Conservation (phyloP, 1,140 invertebrate genomes). For the Camponotus pennsylvanicus region DNA sequence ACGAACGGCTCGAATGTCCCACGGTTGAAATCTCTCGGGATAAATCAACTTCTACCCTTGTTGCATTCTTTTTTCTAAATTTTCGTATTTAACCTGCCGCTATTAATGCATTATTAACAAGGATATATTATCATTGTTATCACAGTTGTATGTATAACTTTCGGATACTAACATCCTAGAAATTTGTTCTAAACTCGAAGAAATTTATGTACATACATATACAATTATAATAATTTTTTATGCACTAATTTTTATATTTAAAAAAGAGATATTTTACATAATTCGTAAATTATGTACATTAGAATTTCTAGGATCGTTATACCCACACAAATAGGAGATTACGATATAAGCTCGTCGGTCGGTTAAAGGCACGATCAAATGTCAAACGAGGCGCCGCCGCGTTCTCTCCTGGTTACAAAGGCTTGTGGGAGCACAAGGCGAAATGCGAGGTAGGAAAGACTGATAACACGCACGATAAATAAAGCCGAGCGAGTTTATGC, state of each 20-base stretch:
- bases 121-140: not conserved
- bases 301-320: not conserved
- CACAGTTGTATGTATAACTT: not conserved
- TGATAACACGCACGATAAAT: slow-evolving; percentile 77
- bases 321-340: not conserved
- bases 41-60: slow-evolving; percentile 29
- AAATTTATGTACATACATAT: not conserved
- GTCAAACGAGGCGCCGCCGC: slow-evolving; percentile 71
- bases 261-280: not conserved
- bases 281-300: slow-evolving; percentile 38
- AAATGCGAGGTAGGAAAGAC: slow-evolving; percentile 68
- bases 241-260: not conserved
- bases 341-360: slow-evolving; percentile 31
- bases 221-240: not conserved
- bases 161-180: too few species aligned
- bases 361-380: slow-evolving; percentile 66
- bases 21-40: slow-evolving; percentile 54
- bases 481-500: slow-evolving; percentile 77
- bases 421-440: slow-evolving; percentile 63
- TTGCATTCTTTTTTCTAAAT: slow-evolving; percentile 31
- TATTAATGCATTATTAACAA: slow-evolving; percentile 35
- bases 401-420: slow-evolving; percentile 62
- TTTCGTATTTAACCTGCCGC: not conserved
- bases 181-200: not conserved
- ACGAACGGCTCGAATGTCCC: slow-evolving; percentile 40